phyloP scores from a whole-genome alignment of 1,140 invertebrate species.

The Anastrepha obliqua region DNA sequence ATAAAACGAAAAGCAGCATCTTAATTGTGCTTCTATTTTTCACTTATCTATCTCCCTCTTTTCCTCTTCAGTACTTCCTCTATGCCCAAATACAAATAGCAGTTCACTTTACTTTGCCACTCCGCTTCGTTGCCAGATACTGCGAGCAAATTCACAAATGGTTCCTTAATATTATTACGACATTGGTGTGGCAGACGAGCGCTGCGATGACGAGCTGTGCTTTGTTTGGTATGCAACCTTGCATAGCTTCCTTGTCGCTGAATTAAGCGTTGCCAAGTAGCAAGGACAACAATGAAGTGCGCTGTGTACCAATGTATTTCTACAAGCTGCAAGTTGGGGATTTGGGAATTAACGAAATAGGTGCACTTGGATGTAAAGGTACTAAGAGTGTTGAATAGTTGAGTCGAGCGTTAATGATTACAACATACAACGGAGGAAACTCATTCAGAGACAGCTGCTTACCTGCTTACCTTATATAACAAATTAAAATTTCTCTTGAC shows the following conservation, averaged over 20 bases:
- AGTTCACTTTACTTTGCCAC: background rate
- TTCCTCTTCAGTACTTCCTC: too few relatives aligned
- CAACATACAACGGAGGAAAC: background rate
- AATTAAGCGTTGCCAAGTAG: background rate
- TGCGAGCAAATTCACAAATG: background rate
- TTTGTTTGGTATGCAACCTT: slow-evolving; percentile 43
- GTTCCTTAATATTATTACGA: background rate
- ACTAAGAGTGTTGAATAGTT: background rate
- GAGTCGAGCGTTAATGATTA: background rate
- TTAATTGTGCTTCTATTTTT: too few relatives aligned
- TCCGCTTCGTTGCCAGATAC: background rate
- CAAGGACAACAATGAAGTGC: background rate
- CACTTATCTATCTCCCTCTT: too few relatives aligned
- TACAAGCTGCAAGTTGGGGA: background rate
- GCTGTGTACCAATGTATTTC: background rate
- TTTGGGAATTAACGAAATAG: slow-evolving; percentile 20
- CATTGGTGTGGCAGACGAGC: slow-evolving; percentile 10
- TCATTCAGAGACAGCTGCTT: background rate
- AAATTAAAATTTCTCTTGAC: background rate
- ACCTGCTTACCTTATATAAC: background rate
- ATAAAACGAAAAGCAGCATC: too few relatives aligned
- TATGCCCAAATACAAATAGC: slow-evolving; percentile 1
- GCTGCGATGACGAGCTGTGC: background rate
- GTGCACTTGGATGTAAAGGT: background rate
- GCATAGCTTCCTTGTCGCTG: background rate